Evolutionary conservation across 2,888 invertebrate genomes (phyloP).

Genomic region (Drosophila neotestacea): DNA sequence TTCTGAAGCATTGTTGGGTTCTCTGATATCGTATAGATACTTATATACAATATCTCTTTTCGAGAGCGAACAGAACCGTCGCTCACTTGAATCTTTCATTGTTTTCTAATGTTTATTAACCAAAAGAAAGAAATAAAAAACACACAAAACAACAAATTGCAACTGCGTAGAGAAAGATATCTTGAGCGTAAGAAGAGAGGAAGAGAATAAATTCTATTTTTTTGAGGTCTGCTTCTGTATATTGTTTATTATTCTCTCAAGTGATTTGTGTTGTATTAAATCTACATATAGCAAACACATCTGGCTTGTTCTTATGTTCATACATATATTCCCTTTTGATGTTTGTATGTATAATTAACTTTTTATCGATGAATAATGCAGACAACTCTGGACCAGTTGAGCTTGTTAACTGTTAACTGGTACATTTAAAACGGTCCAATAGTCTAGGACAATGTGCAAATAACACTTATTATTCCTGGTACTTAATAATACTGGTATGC

Average conservation of each 20-base stretch:
- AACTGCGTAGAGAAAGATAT: slow-evolving; percentile 22
- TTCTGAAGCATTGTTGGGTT: slow-evolving; percentile 45
- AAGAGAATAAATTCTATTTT: neutral
- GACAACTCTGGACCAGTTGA: slow-evolving; percentile 22
- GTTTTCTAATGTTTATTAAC: slow-evolving; percentile 62
- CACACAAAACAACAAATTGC: neutral
- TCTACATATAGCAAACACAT: neutral
- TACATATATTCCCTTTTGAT: neutral
- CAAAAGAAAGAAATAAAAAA: slow-evolving; percentile 3
- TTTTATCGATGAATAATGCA: slow-evolving; percentile 17
- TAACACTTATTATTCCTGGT: neutral
- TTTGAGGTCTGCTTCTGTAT: slow-evolving; percentile 10
- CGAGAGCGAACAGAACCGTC: slow-evolving; percentile 28
- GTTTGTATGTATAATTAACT: slow-evolving; percentile 18
- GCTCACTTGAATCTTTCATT: slow-evolving; percentile 37
- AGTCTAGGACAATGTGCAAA: slow-evolving; percentile 7
- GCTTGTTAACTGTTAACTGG: slow-evolving; percentile 25
- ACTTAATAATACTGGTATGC: neutral
- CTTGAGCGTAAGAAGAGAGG: neutral
- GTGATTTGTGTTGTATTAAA: slow-evolving; percentile 31
- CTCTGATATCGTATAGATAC: slow-evolving; percentile 48
- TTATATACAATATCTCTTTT: slow-evolving; percentile 12
- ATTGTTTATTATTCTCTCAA: slow-evolving; percentile 17
- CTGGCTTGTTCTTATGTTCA: neutral
- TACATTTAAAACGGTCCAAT: neutral